Evolutionary conservation across 2,113 vertebrate species (phyloP), one percentile per base, ranked within the genome.

Genomic region (Zosterops japonicus): DNA sequence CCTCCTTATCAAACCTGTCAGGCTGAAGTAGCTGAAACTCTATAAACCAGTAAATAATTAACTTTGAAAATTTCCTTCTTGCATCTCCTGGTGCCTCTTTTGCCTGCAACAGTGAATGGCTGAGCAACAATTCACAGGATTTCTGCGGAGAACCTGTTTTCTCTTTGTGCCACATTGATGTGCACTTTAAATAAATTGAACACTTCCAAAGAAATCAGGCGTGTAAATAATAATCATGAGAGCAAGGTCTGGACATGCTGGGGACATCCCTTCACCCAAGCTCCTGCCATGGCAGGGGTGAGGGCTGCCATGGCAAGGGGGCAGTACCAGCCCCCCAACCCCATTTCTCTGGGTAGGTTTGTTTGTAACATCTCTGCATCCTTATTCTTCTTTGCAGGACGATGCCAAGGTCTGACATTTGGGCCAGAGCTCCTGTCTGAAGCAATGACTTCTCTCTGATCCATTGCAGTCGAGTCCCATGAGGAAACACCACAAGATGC

Each of bases 1-100:
- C 67, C 64, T 94, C 63, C 63, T 93, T 88, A 93, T 95, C 89
- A 93, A 91, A 86, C 24, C 33, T 88, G 78, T n/a, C 87, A 95
- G 61, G 46, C 41, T 91, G 53, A 94, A 94, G 56, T 49, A 81
- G 47, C 61, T 76, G 24, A 5, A 89, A 87, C 57, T 57, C 71
- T 76, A 79, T 64, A 94, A 81, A 92, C 1, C 33, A 64, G 74
- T 64, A 78, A 89, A 93, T 72, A 83, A 87, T 80, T 65, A 85
- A 49, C 89, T 91, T 52, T 4, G 9, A 88, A 85, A 59, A 63
- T 59, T 63, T 57, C 61, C 12, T 56, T 42, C 64, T 91, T 89
- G 53, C 36, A 83, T 25, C 41, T 83, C 39, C n/a, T 57, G 15
- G 18, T 18, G 10, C 41, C 29, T 25, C 12, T 89, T 92, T 60